Conservation (phyloP, 2,797 vertebrate genomes). For the Pseudochirops cupreus region DNA sequence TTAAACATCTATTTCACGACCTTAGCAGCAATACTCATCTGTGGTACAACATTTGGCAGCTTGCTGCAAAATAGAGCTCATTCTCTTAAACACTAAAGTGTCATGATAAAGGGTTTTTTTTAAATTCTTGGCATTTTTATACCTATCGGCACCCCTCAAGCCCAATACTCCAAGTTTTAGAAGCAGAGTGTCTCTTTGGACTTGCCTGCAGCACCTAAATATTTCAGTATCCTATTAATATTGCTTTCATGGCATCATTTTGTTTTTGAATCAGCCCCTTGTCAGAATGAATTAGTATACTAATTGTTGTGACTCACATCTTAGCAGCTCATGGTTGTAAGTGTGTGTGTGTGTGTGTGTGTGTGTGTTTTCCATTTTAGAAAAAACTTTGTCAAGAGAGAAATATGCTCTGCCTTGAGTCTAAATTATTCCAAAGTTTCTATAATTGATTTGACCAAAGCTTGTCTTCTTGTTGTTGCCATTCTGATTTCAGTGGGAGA, state of each 20-base stretch:
- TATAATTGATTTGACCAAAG: not conserved
- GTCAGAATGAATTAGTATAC: not conserved
- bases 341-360: not conserved
- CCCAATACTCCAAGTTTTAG: not conserved
- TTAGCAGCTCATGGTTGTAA: not conserved
- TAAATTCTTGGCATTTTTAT: not conserved
- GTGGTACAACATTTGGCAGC: not conserved
- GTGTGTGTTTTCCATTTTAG: not conserved
- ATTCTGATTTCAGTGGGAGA: conserved; percentile 12
- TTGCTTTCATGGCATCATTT: not conserved
- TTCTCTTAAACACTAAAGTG: not conserved
- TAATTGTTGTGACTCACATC: not conserved
- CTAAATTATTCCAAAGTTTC: not conserved
- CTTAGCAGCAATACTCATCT: not conserved
- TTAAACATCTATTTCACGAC: not conserved
- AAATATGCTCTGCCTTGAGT: not conserved
- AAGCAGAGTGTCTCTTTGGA: not conserved
- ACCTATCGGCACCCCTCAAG: not conserved
- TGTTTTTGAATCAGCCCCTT: conserved; percentile 27
- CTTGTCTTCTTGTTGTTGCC: not conserved
- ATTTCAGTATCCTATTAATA: not conserved
- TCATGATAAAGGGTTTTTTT: not conserved
- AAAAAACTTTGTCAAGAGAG: not conserved
- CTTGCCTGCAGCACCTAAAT: conserved; percentile 8
- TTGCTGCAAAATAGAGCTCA: not conserved